Evolutionary conservation across 1,140 invertebrate species (phyloP), one percentile per base, ranked within the genome.

Genomic region (Goniozus legneri): DNA sequence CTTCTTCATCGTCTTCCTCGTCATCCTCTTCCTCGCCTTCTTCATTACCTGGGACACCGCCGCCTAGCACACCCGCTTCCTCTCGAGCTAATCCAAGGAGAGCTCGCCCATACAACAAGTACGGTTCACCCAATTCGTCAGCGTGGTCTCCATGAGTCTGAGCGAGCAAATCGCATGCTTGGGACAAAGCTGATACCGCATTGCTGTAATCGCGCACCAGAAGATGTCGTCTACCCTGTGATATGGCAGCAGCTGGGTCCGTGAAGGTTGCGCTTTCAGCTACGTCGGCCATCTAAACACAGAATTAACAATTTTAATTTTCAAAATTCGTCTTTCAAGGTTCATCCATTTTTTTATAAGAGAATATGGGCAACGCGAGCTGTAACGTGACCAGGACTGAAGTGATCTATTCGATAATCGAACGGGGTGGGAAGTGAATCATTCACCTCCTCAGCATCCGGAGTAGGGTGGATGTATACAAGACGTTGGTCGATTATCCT

Each of bases 61-160:
- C 83, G 3, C 88, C 91, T 3, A 94, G 71, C 2, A 93, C 86
- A 24, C 84, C 87, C 58, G 79, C 82, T 63, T 96, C 91, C 58
- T 87, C 83, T 58, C 92, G 78, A 0, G 88, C 84, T 24, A 93
- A 65, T 47, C 89, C 89, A 14, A 95, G 75, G 3, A 96, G 73
- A 3, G 92, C 83, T 65, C 86, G 85, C 0, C 91, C 90, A 69
- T 87, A 88, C 36, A 79, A 77, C 49, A 90, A 83, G 70, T 94
- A 94, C 8, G 87, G 85, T 38, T 93, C 91, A 10, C 82, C 91
- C 67, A 87, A 87, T 64, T 93, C 85, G 54, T 86, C 81, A 1
- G 83, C 84, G 8, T 82, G 79, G 40, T 92, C 88, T 2, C 91
- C 90, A 75, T 87, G 84, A 47, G 85, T 77, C 8, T 80, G 71